Evolutionary conservation across 2,113 vertebrate species (phyloP).

Genomic region (Ornithorhynchus anatinus): DNA sequence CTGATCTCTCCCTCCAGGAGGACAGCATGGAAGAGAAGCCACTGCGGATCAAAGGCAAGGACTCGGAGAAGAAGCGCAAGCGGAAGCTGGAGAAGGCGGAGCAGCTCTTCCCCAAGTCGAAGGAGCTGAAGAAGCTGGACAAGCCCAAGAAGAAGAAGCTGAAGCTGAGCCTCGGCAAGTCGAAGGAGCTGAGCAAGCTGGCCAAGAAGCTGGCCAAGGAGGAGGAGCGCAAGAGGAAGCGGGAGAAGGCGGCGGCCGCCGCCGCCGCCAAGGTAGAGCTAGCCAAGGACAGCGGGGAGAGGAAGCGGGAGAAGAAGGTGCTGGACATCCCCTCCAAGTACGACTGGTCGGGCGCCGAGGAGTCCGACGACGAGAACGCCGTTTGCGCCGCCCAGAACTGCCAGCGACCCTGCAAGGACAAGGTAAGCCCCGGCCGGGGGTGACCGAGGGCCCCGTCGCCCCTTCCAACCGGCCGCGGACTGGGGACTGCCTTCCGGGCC

Average conservation of each 20-base stretch:
- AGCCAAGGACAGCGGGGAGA: slow-evolving; percentile 85
- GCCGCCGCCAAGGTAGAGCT: slow-evolving; percentile 85
- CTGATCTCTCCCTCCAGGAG: slow-evolving; percentile 77
- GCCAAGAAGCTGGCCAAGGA: slow-evolving; percentile 95
- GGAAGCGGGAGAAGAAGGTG: slow-evolving; percentile 92
- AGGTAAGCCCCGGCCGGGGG: slow-evolving; percentile 74
- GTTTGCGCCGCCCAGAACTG: slow-evolving; percentile 96
- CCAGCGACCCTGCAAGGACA: slow-evolving; percentile 96
- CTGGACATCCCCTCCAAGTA: slow-evolving; percentile 98
- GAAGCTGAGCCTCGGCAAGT: slow-evolving; percentile 91
- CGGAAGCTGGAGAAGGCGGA: slow-evolving; percentile 90
- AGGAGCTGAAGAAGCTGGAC: slow-evolving; percentile 88
- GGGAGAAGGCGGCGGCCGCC: slow-evolving; percentile 88
- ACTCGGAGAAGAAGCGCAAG: slow-evolving; percentile 91
- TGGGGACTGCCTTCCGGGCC: no score
- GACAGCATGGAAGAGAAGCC: slow-evolving; percentile 90
- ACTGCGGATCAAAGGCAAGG: slow-evolving; percentile 89
- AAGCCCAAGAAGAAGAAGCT: slow-evolving; percentile 98
- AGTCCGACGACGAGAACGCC: slow-evolving; percentile 96
- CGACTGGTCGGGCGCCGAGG: slow-evolving; percentile 97
- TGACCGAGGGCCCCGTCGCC: neutral
- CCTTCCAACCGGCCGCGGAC: no score
- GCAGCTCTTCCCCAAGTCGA: slow-evolving; percentile 88
- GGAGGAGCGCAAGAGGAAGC: slow-evolving; percentile 93
- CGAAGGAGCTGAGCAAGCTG: slow-evolving; percentile 92